These are phyloP conservation scores for Parasteatoda lunata DNA, from an alignment of 2,888 invertebrate genomes.

Conservation along the genomic window DNA sequence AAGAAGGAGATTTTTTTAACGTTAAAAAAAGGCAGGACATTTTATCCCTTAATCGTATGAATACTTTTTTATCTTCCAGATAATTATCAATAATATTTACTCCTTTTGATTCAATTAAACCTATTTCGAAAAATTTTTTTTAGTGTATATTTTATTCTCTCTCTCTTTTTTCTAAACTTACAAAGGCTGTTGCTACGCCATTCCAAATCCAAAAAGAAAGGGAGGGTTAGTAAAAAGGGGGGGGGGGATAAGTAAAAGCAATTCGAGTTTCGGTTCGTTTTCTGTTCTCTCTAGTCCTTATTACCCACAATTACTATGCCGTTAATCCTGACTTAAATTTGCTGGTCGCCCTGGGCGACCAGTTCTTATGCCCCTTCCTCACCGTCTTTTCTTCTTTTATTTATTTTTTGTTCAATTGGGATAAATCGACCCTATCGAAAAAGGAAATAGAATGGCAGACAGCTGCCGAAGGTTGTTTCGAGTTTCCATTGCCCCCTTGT, in stretches of 20 bases:
- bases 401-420: not conserved
- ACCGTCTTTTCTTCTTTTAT: not conserved
- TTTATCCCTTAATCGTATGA: too few species aligned
- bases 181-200: too few species aligned
- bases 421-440: not conserved
- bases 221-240: not conserved
- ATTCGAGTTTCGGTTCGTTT: not conserved
- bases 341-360: conserved; percentile 14
- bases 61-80: too few species aligned
- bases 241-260: not conserved
- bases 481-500: not conserved
- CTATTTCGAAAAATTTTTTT: too few species aligned
- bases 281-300: not conserved
- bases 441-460: conserved; percentile 2
- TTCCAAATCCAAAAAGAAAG: too few species aligned
- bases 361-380: conserved; percentile 3
- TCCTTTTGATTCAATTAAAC: too few species aligned
- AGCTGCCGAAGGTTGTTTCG: conserved; percentile 13
- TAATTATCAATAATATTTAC: too few species aligned
- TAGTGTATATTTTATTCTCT: too few species aligned
- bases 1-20: too few species aligned
- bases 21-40: too few species aligned
- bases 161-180: too few species aligned
- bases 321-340: conserved; percentile 21
- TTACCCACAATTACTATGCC: conserved; percentile 15